phyloP scores from a whole-genome alignment of 1,140 invertebrate species.

The Drosophila lacteicornis region DNA sequence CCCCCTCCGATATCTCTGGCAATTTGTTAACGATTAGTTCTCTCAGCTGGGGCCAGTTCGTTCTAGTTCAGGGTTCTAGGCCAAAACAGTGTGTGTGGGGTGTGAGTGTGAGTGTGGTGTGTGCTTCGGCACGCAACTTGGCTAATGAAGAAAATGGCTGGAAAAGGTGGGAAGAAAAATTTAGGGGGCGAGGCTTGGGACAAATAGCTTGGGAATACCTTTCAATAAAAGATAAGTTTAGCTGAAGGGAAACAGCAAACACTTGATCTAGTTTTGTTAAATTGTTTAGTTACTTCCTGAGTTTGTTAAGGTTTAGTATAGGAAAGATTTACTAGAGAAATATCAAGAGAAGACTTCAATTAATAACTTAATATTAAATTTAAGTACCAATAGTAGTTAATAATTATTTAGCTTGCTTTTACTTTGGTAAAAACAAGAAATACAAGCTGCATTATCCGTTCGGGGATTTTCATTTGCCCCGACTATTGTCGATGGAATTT shows the following conservation, averaged over 20 bases:
- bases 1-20: conserved; percentile 57
- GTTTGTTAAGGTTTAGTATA: background rate
- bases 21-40: conserved; percentile 80
- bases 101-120: background rate
- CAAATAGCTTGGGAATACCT: conserved; percentile 48
- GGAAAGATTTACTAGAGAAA: background rate
- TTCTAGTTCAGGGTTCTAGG: conserved; percentile 23
- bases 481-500: background rate
- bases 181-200: conserved; percentile 6
- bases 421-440: background rate
- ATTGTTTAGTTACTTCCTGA: background rate
- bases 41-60: conserved; percentile 48
- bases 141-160: conserved; percentile 26
- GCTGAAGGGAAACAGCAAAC: conserved; percentile 1
- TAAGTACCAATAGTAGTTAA: too few species aligned
- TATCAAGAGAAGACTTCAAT: background rate
- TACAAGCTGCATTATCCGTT: background rate
- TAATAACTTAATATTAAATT: background rate
- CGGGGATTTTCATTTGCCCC: background rate
- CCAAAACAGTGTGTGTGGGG: conserved; percentile 13
- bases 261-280: conserved; percentile 12
- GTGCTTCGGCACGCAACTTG: conserved; percentile 35
- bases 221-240: conserved; percentile 21
- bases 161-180: conserved; percentile 1
- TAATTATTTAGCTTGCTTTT: background rate